Conservation (phyloP, 2,113 vertebrate species). For the Balaenoptera acutorostrata region DNA sequence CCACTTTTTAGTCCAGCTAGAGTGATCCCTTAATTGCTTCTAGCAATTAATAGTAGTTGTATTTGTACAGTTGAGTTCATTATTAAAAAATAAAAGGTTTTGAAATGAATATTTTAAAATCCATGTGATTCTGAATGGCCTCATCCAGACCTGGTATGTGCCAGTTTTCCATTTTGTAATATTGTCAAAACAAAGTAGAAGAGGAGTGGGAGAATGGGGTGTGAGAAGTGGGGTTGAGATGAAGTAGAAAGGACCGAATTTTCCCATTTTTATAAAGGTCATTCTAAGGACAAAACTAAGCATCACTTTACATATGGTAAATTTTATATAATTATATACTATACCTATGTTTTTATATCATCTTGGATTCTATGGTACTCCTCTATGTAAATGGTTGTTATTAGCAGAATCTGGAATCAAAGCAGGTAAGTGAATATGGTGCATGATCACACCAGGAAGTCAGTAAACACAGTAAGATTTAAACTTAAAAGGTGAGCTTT, state of each 20-base stretch:
- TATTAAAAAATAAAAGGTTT: neutral
- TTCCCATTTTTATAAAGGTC: neutral
- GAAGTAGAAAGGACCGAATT: neutral
- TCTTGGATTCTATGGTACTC: neutral
- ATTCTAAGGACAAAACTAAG: neutral
- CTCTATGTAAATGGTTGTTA: neutral
- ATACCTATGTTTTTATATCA: neutral
- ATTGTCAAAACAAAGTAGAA: neutral
- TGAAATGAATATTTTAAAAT: neutral
- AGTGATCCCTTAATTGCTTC: neutral
- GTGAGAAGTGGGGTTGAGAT: neutral
- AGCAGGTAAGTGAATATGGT: neutral
- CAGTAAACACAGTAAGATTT: neutral
- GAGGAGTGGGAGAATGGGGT: neutral
- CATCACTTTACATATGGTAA: neutral
- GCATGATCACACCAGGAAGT: neutral
- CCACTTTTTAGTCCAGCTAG: neutral
- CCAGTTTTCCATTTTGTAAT: neutral
- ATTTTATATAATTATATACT: neutral
- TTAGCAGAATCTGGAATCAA: neutral
- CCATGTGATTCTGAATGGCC: neutral
- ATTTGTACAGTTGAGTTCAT: neutral
- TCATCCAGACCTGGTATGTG: neutral
- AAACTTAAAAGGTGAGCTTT: neutral
- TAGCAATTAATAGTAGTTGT: neutral